Evolutionary conservation across 2,888 invertebrate genomes (phyloP), one percentile per base, ranked within the genome.

Genomic region (Lasioglossum leucozonium): DNA sequence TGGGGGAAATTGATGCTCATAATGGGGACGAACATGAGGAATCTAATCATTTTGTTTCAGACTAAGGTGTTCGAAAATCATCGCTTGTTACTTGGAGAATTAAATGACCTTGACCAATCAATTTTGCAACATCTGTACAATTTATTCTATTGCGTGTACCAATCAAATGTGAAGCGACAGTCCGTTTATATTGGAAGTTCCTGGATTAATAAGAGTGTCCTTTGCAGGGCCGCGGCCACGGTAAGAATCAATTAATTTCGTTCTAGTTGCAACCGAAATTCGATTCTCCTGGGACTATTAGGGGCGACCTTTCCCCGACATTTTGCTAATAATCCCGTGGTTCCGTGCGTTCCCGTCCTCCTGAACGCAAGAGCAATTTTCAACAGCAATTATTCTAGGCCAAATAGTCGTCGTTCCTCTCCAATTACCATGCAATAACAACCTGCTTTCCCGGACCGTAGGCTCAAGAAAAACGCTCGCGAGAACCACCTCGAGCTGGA

Each of bases 351-450:
- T 40, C 18, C 26, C 44, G 16, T 65, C 65, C 6, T 26, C 13
- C n/a, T 10, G 5, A 69, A 30, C 22, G 26, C 18, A 47, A 72
- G n/a, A n/a, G 71, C 72, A 55, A 74, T 47, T 11, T 16, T 18
- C 51, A 18, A 34, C 16, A 13, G n/a, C 42, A 72, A 80, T 80
- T 65, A 72, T 69, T 62, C 37, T 22, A 51, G 22, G n/a, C 11
- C 42, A 34, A 73, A 55, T 72, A 62, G 58, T 42, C 18, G 42
- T 62, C 62, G 18, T 26, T 13, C 80, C 37, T 16, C 55, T 73
- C 67, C 69, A 82, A 82, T 81, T 81, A 81, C 55, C n/a, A 5
- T 30, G 82, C 22, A 80, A 69, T 73, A 80, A 82, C 69, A 80
- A 82, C 67, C 42, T 58, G 16, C 67, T 81, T 58, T 40, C 26